These are phyloP conservation scores for Muntiacus reevesi DNA, from an alignment of 2,113 vertebrate species.

Conservation along the genomic window DNA sequence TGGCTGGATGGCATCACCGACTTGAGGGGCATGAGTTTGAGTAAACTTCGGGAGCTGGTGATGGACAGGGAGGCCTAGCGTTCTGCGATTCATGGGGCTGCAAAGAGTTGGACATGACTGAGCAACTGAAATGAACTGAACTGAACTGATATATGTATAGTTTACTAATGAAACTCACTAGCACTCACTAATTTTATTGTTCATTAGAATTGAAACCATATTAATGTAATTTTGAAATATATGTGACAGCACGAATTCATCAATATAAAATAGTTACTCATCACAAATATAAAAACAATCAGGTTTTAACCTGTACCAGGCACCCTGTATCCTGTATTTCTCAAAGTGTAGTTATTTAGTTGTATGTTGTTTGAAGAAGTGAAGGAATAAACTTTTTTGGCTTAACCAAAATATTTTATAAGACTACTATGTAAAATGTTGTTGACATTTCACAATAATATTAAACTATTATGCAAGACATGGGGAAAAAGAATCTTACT, in stretches of 20 bases:
- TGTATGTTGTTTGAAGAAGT: neutral
- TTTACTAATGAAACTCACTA: conserved; percentile 17
- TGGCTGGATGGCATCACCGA: too few species aligned
- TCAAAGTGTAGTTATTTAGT: neutral
- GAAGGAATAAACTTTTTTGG: neutral
- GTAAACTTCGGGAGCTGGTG: too few species aligned
- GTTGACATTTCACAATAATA: conserved; percentile 1
- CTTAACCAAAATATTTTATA: neutral
- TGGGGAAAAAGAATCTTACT: neutral
- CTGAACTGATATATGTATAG: neutral
- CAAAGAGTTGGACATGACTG: too few species aligned
- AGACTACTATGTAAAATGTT: neutral
- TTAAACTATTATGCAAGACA: neutral
- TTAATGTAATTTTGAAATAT: neutral
- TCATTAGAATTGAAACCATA: neutral
- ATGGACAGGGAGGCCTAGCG: too few species aligned
- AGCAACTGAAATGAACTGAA: too few species aligned
- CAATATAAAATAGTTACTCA: neutral
- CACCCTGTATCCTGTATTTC: neutral
- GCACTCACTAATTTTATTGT: neutral
- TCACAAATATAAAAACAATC: neutral
- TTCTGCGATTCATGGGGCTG: too few species aligned
- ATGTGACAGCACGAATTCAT: neutral
- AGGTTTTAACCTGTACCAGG: neutral
- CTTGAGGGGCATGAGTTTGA: too few species aligned